These are phyloP conservation scores for Oikopleura vanhoeffeni DNA, from an alignment of 23 tunicate genomes.

Conservation along the genomic window DNA sequence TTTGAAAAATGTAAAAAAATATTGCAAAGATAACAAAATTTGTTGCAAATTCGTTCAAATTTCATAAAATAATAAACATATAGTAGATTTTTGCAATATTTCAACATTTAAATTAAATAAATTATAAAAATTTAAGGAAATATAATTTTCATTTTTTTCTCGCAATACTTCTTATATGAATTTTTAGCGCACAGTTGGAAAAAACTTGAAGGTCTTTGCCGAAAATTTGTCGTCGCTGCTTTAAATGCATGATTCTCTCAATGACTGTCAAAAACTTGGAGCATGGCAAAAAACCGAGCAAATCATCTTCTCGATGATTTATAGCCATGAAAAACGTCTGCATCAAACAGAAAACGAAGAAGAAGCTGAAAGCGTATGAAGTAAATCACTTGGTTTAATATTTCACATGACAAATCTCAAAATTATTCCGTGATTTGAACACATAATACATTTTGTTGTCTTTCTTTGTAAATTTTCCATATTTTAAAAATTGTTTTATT, in stretches of 20 bases:
- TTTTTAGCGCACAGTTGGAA: not conserved
- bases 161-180: too few relatives aligned
- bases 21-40: too few relatives aligned
- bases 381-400: not conserved
- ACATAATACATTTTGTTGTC: too few relatives aligned
- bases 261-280: slow-evolving; percentile 7
- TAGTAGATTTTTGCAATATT: too few relatives aligned
- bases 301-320: not conserved
- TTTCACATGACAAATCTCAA: not conserved
- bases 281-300: slow-evolving; percentile 13
- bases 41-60: too few relatives aligned
- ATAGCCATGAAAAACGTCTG: slow-evolving; percentile 8
- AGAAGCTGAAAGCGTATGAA: not conserved
- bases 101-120: too few relatives aligned
- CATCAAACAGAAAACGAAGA: not conserved
- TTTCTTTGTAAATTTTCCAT: too few relatives aligned
- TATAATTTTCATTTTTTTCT: too few relatives aligned
- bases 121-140: too few relatives aligned
- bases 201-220: not conserved
- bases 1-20: too few relatives aligned
- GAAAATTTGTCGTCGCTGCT: not conserved
- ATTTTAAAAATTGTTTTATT: too few relatives aligned
- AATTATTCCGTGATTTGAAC: not conserved
- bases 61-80: too few relatives aligned
- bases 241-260: not conserved